Evolutionary conservation across 2,797 vertebrate genomes (phyloP), one percentile per base, ranked within the genome.

Genomic region (Gouania willdenowi): DNA sequence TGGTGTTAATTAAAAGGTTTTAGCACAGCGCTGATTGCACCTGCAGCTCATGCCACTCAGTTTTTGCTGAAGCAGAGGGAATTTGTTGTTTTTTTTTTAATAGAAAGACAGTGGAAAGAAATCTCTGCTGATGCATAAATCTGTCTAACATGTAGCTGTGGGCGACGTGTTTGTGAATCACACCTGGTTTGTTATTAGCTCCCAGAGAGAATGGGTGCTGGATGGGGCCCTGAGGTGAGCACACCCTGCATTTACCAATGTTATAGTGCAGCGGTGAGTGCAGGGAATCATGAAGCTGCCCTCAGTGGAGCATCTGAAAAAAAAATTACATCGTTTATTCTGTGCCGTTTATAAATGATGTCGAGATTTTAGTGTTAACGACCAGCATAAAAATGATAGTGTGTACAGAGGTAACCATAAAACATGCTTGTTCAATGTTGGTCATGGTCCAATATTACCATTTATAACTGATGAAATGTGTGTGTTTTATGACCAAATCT

Each of bases 1-100:
- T 89, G 77, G 72, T 58, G 70, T 87, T 88, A 87, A 90, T 89
- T 87, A 89, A 81, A 85, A 80, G 71, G 72, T 72, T 85, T 89
- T 86, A 88, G 76, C 75, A 78, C 73, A 57, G 72, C 22, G 6
- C 79, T 83, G 85, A 87, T 84, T 80, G 73, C 82, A 86, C 84
- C 84, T 88, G 82, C 77, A 85, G 66, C 66, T 68, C 41, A n/a
- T 17, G 16, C 48, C 43, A 13, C 37, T 40, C 10, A 32, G 39
- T 67, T 72, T n/a, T 41, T 9, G 40, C 70, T 66, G 58, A 68
- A 78, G 59, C 33, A 22, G 13, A 48, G 33, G 12, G 28, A 46
- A 26, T 57, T 33, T 51, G 24, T 26, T 41, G 33, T 35, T 26
- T 36, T 21, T 22, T 47, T 60, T 38, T 35, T 39, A 26, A 18